Conservation (phyloP, 2,113 vertebrate species). For the Chaetura pelagica region DNA sequence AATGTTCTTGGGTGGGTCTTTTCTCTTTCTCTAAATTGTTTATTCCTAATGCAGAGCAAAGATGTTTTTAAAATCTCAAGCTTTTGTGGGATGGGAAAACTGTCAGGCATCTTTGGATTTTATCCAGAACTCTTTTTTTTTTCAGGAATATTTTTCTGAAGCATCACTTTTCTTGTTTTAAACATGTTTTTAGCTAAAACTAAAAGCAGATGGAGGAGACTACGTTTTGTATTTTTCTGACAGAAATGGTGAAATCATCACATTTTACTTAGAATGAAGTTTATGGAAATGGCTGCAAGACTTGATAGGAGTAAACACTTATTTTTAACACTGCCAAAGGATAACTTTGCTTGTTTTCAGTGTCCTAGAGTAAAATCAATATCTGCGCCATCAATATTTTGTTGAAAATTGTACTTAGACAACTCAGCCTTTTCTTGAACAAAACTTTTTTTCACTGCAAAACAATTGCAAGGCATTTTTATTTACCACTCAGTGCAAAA, state of each 20-base stretch:
- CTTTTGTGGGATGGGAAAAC: conserved; percentile 54
- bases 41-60: not conserved
- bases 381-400: not conserved
- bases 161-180: conserved; percentile 5
- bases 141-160: not conserved
- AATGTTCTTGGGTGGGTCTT: conserved; percentile 35
- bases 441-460: not conserved
- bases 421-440: not conserved
- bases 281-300: not conserved
- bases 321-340: not conserved
- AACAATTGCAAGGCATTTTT: not conserved
- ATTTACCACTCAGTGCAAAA: not conserved
- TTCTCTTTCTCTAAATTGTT: not conserved
- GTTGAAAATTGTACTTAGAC: not conserved
- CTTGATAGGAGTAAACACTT: not conserved
- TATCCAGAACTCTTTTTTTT: not conserved
- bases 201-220: conserved; percentile 51
- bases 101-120: conserved; percentile 14
- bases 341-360: not conserved
- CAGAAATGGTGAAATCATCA: conserved; percentile 32
- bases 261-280: not conserved
- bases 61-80: conserved; percentile 15
- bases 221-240: not conserved
- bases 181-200: conserved; percentile 33
- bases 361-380: not conserved